Conservation (phyloP, 2,797 vertebrate species). For the Gambusia yucatana region DNA sequence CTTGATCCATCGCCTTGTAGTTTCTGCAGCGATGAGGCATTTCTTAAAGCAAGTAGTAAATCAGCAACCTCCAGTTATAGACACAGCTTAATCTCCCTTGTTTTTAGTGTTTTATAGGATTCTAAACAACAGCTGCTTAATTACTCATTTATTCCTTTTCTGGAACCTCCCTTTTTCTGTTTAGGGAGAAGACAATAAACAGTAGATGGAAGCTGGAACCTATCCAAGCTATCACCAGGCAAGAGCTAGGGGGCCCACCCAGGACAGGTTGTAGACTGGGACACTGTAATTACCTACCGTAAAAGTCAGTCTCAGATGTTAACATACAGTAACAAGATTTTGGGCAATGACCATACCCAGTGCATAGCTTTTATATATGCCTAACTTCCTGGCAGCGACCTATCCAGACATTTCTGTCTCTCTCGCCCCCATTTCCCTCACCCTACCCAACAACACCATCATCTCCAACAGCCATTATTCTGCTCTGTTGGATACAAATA, state of each 20-base stretch:
- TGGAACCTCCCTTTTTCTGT: not conserved
- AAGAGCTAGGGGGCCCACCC: not conserved
- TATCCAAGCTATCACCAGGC: not conserved
- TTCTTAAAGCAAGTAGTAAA: conserved; percentile 1
- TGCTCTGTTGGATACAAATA: conserved; percentile 68
- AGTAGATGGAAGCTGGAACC: not conserved
- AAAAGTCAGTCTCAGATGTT: conserved; percentile 44
- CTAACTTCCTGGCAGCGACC: conserved; percentile 12
- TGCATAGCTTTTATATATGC: conserved; percentile 15
- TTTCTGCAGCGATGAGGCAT: conserved; percentile 3
- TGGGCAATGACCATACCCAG: conserved; percentile 11
- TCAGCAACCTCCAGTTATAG: conserved; percentile 4
- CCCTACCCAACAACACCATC: conserved; percentile 14
- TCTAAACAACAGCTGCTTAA: conserved; percentile 53
- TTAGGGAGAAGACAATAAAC: not conserved
- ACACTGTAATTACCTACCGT: conserved; percentile 39
- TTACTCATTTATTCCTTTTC: conserved; percentile 10
- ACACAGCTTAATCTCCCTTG: conserved; percentile 1
- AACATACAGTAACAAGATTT: conserved; percentile 31
- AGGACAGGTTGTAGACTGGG: not conserved
- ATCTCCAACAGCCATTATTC: conserved; percentile 67
- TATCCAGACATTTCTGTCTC: conserved; percentile 27
- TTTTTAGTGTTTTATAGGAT: conserved; percentile 4
- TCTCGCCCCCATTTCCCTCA: not conserved
- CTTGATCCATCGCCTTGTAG: conserved; percentile 19